These are phyloP conservation scores for Spodoptera litura DNA, from an alignment of 1,140 invertebrate species.

Conservation along the genomic window DNA sequence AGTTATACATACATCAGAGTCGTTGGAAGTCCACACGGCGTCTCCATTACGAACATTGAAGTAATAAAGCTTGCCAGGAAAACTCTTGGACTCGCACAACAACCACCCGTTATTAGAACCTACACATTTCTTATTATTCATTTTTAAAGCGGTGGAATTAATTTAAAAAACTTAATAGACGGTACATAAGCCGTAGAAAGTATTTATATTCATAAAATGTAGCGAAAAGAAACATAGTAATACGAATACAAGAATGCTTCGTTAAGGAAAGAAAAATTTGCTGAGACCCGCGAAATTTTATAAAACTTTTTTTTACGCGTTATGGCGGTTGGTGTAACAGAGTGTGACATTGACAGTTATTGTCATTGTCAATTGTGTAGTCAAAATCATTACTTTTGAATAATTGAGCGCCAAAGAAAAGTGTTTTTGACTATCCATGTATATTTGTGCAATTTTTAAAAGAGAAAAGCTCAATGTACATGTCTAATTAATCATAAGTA, in stretches of 20 bases:
- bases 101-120: slow-evolving; percentile 58
- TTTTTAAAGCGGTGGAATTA: slow-evolving; percentile 45
- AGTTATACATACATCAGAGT: slow-evolving; percentile 57
- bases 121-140: slow-evolving; percentile 58
- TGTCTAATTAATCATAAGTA: too few relatives aligned
- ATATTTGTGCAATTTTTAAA: too few relatives aligned
- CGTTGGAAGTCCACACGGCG: slow-evolving; percentile 64
- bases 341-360: background rate
- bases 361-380: too few relatives aligned
- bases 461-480: too few relatives aligned
- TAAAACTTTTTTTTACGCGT: background rate
- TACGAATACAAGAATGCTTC: background rate
- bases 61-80: slow-evolving; percentile 74
- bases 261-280: slow-evolving; percentile 44
- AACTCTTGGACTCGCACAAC: slow-evolving; percentile 68
- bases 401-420: too few relatives aligned
- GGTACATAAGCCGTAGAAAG: background rate
- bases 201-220: slow-evolving; percentile 3
- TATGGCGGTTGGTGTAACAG: background rate
- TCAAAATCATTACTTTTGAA: too few relatives aligned
- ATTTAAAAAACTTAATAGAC: background rate
- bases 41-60: slow-evolving; percentile 69
- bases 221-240: background rate
- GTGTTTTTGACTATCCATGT: too few relatives aligned
- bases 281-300: slow-evolving; percentile 60